Base-by-base conservation (phyloP, 2,888 invertebrate species). In the Dryocosmus kuriphilus region DNA sequence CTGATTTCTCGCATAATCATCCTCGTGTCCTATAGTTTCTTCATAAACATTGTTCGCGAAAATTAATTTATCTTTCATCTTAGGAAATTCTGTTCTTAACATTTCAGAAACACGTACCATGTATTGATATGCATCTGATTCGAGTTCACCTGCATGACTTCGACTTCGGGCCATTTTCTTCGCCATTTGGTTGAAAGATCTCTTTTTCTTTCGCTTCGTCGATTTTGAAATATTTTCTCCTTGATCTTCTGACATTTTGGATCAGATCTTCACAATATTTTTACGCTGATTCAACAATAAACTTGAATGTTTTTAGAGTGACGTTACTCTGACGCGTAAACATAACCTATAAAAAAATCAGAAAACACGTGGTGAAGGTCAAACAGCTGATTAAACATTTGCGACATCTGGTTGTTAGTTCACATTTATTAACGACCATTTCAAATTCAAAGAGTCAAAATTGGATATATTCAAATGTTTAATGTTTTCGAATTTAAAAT, bases 11-110 rank as follows among this genome's bases (percentile, higher is more conserved):
- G 95, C 94, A 60, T 95, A 94, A 60, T 95, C 94, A 0, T 96
- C 91, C 91, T 97, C 97, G 81, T 95, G 94, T 0, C 93, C 94
- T 81, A 93, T 92, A 0, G 95, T 96, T 87, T 96, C 94, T 82
- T 95, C 94, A 77, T 97, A 93, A 0, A 96, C 96, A 89, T 97
- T 97, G 84, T 95, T 94, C 0, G 95, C 95, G 88, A 97, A 94
- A 0, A 94, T 92, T 77, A 96, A 92, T 92, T 95, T 95, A 79
- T 96, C 96, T n/a, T 96, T 96, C 7, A 94, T 93, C 62, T 93
- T 93, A 22, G 94, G 93, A 82, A 96, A 94, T 76, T 94, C 93
- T 76, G 93, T 93, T 81, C 94, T 94, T 89, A 95, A 94, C 0
- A 94, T 92, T 87, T 96, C 96, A 86, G 96, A 92, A 80, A 96